Evolutionary conservation across 2,113 vertebrate species (phyloP).

Genomic region (Colistium nudipinnis): DNA sequence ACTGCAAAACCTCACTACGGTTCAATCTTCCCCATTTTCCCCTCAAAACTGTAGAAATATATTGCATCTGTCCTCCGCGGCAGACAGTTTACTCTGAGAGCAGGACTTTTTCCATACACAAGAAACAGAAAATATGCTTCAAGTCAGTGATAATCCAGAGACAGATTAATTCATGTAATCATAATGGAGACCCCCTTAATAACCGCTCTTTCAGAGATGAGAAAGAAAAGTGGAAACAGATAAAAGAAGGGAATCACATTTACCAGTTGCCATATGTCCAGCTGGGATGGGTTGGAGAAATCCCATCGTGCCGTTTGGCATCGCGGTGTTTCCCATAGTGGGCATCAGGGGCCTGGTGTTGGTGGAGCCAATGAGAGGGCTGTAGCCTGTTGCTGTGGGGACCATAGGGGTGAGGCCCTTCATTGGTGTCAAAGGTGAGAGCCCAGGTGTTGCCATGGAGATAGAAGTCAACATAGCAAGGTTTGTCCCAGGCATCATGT

Average conservation of each 20-base stretch:
- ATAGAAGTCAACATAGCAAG: slow-evolving; percentile 79
- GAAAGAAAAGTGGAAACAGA: background rate
- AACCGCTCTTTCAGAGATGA: background rate
- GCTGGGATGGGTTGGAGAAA: slow-evolving; percentile 85
- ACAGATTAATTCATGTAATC: background rate
- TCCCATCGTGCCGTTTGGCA: slow-evolving; percentile 89
- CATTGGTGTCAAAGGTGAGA: slow-evolving; percentile 78
- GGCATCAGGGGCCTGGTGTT: slow-evolving; percentile 83
- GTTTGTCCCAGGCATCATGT: slow-evolving; percentile 84
- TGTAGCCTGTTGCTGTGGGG: slow-evolving; percentile 53
- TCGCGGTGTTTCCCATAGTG: slow-evolving; percentile 84
- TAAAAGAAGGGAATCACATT: background rate
- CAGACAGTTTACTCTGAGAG: background rate
- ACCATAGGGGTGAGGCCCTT: slow-evolving; percentile 75
- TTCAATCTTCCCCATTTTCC: background rate
- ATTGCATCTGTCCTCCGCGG: background rate
- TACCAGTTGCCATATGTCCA: slow-evolving; percentile 66
- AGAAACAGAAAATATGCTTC: background rate
- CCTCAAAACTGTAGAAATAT: slow-evolving; percentile 8
- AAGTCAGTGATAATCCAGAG: background rate
- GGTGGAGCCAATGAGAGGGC: slow-evolving; percentile 54
- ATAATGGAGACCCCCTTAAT: background rate
- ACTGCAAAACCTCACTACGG: slow-evolving; percentile 19
- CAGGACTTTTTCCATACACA: background rate
- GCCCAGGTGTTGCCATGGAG: slow-evolving; percentile 78